Conservation (phyloP, 2,797 vertebrate genomes). For the Acrossocheilus wenchowensis region DNA sequence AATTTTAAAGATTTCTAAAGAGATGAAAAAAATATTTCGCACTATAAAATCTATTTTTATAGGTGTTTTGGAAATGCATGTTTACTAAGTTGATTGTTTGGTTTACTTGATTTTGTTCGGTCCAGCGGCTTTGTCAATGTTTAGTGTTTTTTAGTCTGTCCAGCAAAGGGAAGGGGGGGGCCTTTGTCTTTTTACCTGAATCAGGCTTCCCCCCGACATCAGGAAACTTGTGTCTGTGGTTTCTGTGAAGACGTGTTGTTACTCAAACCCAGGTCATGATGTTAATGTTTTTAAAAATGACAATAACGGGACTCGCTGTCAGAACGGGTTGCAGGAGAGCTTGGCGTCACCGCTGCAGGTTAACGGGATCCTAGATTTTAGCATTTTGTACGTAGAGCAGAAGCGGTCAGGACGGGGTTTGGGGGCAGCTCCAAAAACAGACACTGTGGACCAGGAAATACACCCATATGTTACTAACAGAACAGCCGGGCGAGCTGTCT, state of each 20-base stretch:
- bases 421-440: constrained; percentile 70
- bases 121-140: constrained; percentile 71
- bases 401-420: constrained; percentile 47
- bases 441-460: constrained; percentile 91
- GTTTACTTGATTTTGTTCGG: constrained; percentile 72
- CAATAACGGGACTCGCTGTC: constrained; percentile 53
- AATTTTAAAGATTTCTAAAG: constrained; percentile 85
- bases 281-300: constrained; percentile 62
- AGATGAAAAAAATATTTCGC: constrained; percentile 84
- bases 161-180: constrained; percentile 67
- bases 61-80: constrained; percentile 87
- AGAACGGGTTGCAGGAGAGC: constrained; percentile 67
- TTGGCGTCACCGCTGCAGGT: constrained; percentile 66
- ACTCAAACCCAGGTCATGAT: constrained; percentile 71
- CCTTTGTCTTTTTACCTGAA: constrained; percentile 66
- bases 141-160: constrained; percentile 74
- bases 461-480: constrained; percentile 93
- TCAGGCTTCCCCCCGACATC: constrained; percentile 69
- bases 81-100: constrained; percentile 79
- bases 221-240: constrained; percentile 77
- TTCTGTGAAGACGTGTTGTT: constrained; percentile 76
- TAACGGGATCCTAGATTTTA: constrained; percentile 69
- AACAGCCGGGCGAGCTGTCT: constrained; percentile 94
- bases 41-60: constrained; percentile 89
- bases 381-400: constrained; percentile 75